Percentiles rank a stretch among this genome's conserved stretches.
Conservation (phyloP, 2,113 vertebrate genomes). For the Dromiciops gliroides region DNA sequence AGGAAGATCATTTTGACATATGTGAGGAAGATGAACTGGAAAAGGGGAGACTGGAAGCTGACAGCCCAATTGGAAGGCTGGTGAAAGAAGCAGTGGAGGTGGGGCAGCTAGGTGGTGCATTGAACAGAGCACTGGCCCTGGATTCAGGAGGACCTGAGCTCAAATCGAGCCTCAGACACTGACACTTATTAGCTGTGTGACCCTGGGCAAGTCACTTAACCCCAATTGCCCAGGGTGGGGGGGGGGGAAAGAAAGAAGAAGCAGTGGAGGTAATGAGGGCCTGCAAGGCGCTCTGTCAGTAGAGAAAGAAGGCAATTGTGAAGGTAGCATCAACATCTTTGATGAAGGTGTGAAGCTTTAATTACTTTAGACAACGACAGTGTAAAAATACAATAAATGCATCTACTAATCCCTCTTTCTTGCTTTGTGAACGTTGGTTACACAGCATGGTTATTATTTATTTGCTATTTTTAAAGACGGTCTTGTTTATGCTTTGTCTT, state of each 20-base stretch:
- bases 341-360: not conserved
- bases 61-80: not conserved
- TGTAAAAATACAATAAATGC: not conserved
- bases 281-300: not conserved
- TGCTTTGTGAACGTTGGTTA: not conserved
- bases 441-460: not conserved
- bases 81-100: too few species aligned
- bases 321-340: not conserved
- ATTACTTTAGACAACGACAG: not conserved
- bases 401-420: not conserved
- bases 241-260: too few species aligned
- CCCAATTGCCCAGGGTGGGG: too few species aligned
- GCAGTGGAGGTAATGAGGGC: not conserved
- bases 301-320: not conserved
- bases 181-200: too few species aligned
- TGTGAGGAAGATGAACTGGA: not conserved
- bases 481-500: conserved; percentile 4
- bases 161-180: too few species aligned
- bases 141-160: too few species aligned
- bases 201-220: too few species aligned
- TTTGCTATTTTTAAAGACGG: conserved; percentile 27
- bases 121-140: too few species aligned
- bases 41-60: not conserved
- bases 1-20: not conserved
- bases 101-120: too few species aligned